Conservation (phyloP, 2,888 invertebrate species). For the Dasypolia templi region DNA sequence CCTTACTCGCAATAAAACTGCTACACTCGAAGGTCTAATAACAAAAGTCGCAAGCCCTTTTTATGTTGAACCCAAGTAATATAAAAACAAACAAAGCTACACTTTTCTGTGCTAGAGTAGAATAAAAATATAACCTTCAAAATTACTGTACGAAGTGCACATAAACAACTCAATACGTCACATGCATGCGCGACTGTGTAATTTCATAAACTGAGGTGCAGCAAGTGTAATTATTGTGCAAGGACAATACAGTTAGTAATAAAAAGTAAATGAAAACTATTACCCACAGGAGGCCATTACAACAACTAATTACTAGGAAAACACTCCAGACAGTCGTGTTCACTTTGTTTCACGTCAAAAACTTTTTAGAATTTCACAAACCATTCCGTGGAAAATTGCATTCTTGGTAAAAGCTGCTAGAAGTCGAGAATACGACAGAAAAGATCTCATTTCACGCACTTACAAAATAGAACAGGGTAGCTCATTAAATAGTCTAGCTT, state of each 20-base stretch:
- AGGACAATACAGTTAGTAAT: constrained; percentile 15
- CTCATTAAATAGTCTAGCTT: constrained; percentile 66
- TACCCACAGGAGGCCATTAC: constrained; percentile 36
- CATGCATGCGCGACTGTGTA: constrained; percentile 19
- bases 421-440: constrained; percentile 32
- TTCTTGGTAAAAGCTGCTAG: constrained; percentile 28
- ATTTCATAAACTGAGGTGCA: constrained; percentile 24
- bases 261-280: constrained; percentile 42
- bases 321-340: constrained; percentile 30
- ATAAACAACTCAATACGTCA: constrained; percentile 6
- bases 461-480: constrained; percentile 36
- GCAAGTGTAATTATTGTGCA: constrained; percentile 27
- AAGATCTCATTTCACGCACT: constrained; percentile 14
- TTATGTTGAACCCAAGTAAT: constrained; percentile 38
- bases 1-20: constrained; percentile 35
- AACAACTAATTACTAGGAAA: constrained; percentile 35
- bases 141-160: background rate
- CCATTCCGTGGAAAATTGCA: constrained; percentile 31
- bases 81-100: constrained; percentile 13
- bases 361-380: constrained; percentile 21
- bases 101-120: background rate
- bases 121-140: constrained; percentile 25
- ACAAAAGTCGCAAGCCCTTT: constrained; percentile 32
- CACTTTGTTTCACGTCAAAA: constrained; percentile 26
- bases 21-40: constrained; percentile 31